Evolutionary conservation across 2,888 invertebrate genomes (phyloP).

Genomic region (Sphecodes monilicornis): DNA sequence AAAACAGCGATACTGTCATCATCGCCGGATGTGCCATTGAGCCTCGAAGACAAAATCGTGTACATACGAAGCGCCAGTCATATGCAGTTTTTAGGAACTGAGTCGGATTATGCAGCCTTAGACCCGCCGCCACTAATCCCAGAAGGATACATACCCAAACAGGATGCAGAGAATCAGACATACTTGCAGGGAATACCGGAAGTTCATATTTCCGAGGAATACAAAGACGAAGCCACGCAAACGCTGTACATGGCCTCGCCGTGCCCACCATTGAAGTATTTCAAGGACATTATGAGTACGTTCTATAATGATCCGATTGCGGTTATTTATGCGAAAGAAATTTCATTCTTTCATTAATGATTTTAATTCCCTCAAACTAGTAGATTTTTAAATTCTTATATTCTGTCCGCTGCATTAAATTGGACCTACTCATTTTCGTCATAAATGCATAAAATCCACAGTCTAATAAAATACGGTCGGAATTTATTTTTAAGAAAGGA

Average conservation of each 20-base stretch:
- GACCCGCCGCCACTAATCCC: neutral
- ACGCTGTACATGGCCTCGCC: constrained; percentile 73
- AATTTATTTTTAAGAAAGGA: neutral
- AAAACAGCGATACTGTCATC: constrained; percentile 62
- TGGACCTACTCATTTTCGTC: too few relatives aligned
- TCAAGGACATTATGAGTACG: constrained; percentile 70
- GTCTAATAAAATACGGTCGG: neutral
- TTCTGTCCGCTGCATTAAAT: too few relatives aligned
- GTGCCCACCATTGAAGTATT: constrained; percentile 52
- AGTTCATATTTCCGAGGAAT: constrained; percentile 65
- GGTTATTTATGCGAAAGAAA: too few relatives aligned
- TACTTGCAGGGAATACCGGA: constrained; percentile 70
- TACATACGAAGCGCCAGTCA: constrained; percentile 56
- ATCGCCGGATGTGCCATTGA: constrained; percentile 40
- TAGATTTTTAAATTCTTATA: too few relatives aligned
- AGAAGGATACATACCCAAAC: neutral
- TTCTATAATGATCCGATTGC: neutral
- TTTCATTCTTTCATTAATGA: too few relatives aligned
- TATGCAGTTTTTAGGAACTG: constrained; percentile 64
- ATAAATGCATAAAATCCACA: too few relatives aligned
- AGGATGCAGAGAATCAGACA: constrained; percentile 69
- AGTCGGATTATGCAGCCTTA: constrained; percentile 28
- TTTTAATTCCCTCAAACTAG: too few relatives aligned
- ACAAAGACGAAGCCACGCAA: constrained; percentile 71
- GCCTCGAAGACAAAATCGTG: constrained; percentile 60